Percentiles rank a stretch among this genome's conserved stretches.
These are phyloP conservation scores for Cliona cf. orientalis DNA, from an alignment of 37 sponge, comb jelly and placozoan genomes.

Conservation along the genomic window DNA sequence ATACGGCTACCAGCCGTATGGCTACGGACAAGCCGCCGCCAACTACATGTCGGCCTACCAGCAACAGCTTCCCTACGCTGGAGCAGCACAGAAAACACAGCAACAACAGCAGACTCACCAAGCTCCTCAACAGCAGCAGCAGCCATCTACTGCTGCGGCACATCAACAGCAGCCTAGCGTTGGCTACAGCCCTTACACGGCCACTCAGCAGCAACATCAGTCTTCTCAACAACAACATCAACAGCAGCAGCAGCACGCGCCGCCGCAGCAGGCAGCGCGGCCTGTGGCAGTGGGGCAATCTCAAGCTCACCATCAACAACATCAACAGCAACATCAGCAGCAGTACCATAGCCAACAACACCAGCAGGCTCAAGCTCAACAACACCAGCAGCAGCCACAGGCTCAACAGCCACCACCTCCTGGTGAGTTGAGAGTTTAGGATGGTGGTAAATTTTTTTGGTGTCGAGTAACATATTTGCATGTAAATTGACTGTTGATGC, in stretches of 20 bases:
- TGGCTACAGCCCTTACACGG: background rate
- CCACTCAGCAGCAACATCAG: background rate
- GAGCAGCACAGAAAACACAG: slow-evolving; percentile 2
- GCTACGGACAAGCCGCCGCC: slow-evolving; percentile 16
- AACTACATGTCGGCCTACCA: background rate
- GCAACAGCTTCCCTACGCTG: background rate
- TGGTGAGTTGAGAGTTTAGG: too few relatives aligned
- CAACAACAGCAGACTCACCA: too few relatives aligned
- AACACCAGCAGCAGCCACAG: too few relatives aligned
- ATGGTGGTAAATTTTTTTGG: too few relatives aligned
- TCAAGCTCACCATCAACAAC: background rate
- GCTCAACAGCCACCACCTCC: too few relatives aligned
- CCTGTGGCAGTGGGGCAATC: background rate
- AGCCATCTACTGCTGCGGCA: background rate
- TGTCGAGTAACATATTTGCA: too few relatives aligned
- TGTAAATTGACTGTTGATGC: too few relatives aligned
- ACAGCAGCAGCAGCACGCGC: background rate
- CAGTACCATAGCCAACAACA: background rate
- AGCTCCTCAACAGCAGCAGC: slow-evolving; percentile 1
- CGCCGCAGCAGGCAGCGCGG: background rate
- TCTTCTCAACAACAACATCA: slow-evolving; percentile 2
- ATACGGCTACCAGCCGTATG: slow-evolving; percentile 49
- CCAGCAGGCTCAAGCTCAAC: background rate
- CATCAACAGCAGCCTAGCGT: background rate
- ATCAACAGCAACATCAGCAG: background rate